Conservation (phyloP, 2,888 invertebrate species). For the Zelleria hepariella region DNA sequence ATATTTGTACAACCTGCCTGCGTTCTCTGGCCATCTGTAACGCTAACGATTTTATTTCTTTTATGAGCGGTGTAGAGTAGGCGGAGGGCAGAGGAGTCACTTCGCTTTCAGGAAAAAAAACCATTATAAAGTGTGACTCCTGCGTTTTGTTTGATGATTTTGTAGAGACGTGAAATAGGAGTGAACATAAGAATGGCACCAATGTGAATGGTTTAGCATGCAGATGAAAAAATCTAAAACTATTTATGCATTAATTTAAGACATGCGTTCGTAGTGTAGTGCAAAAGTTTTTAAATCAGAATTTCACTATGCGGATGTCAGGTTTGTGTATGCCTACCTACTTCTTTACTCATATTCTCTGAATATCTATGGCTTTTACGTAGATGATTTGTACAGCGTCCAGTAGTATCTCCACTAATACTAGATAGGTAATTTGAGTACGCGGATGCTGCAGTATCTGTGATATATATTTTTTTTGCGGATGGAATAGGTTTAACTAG, state of each 20-base stretch:
- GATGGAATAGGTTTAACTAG: neutral
- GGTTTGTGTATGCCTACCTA: too few relatives aligned
- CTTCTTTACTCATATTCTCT: too few relatives aligned
- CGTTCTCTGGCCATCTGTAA: slow-evolving; percentile 58
- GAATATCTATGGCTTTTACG: neutral
- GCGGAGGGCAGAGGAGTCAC: slow-evolving; percentile 11
- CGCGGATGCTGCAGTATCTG: neutral
- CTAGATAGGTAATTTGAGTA: neutral
- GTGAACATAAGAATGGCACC: too few relatives aligned
- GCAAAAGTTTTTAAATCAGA: too few relatives aligned
- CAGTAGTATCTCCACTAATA: too few relatives aligned
- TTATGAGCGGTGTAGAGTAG: slow-evolving; percentile 47
- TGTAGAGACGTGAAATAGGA: too few relatives aligned
- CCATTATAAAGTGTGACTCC: neutral
- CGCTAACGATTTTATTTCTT: slow-evolving; percentile 64
- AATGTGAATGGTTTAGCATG: too few relatives aligned
- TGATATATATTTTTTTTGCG: neutral
- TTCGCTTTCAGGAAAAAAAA: neutral
- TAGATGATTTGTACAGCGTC: too few relatives aligned
- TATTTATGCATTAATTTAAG: neutral
- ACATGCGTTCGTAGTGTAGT: too few relatives aligned
- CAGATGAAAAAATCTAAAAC: neutral
- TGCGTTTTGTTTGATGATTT: neutral
- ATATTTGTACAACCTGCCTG: slow-evolving; percentile 62
- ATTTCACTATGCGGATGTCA: too few relatives aligned